Percentiles rank a stretch among this genome's conserved stretches.
Conservation (phyloP, 2,113 vertebrate genomes). For the Ictidomys tridecemlineatus region DNA sequence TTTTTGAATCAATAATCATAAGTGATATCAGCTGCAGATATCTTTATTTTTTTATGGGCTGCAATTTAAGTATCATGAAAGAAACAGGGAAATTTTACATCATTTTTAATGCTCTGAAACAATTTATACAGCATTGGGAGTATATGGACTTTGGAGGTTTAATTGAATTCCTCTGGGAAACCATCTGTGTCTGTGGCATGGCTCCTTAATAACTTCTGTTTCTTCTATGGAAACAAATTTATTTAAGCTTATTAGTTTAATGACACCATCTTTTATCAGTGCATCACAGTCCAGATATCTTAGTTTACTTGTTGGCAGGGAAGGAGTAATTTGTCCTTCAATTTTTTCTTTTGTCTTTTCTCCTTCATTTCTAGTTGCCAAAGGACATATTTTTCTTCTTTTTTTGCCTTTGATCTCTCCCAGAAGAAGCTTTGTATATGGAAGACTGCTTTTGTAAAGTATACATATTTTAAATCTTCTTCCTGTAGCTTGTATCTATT, state of each 20-base stretch:
- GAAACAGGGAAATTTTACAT: slow-evolving; percentile 6
- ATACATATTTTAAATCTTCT: background rate
- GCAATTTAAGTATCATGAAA: slow-evolving; percentile 32
- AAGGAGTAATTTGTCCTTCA: background rate
- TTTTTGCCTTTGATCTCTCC: background rate
- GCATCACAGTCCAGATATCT: background rate
- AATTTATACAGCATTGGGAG: background rate
- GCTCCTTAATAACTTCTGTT: background rate
- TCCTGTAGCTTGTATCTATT: background rate
- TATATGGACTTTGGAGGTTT: slow-evolving; percentile 1
- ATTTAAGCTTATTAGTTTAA: background rate
- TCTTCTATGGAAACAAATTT: background rate
- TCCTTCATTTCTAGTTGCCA: background rate
- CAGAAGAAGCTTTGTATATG: background rate
- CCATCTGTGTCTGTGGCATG: background rate
- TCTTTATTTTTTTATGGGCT: background rate
- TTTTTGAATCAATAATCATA: slow-evolving; percentile 32
- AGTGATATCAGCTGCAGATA: background rate
- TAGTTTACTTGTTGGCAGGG: background rate
- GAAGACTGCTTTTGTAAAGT: background rate
- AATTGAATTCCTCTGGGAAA: slow-evolving; percentile 49
- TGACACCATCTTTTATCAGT: background rate
- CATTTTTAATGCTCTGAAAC: slow-evolving; percentile 12
- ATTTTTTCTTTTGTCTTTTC: slow-evolving; percentile 14
- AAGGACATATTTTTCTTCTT: background rate